Conservation (phyloP, 2,113 vertebrate species). For the Festucalex cinctus region DNA sequence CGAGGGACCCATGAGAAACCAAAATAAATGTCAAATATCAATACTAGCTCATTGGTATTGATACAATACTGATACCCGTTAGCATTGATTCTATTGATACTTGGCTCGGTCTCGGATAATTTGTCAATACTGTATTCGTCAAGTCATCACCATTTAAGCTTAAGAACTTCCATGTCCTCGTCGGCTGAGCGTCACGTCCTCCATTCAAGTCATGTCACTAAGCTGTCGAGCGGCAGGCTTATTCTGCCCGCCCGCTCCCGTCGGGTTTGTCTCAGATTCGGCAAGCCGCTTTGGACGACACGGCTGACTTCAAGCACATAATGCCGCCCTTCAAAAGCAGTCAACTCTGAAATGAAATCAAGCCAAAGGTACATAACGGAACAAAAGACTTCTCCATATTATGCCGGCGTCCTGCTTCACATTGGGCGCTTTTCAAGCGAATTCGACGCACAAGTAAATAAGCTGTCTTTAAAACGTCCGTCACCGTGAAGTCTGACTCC, state of each 20-base stretch:
- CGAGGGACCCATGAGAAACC: too few relatives aligned
- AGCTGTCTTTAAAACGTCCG: not conserved
- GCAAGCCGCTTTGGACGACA: conserved; percentile 58
- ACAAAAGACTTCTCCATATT: conserved; percentile 31
- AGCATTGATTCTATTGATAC: too few relatives aligned
- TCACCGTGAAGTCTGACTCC: not conserved
- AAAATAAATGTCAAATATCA: too few relatives aligned
- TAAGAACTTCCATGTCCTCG: conserved; percentile 16
- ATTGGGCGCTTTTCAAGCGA: not conserved
- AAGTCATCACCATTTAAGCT: not conserved
- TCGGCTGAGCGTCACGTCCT: conserved; percentile 28
- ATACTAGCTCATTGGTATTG: too few relatives aligned
- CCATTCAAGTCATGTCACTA: conserved; percentile 41
- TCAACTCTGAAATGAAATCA: conserved; percentile 58
- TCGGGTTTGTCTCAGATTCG: conserved; percentile 44
- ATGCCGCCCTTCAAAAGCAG: conserved; percentile 47
- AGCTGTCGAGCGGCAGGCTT: conserved; percentile 43
- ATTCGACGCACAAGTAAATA: not conserved
- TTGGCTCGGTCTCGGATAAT: too few relatives aligned
- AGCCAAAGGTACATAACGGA: conserved; percentile 43
- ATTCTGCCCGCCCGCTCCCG: conserved; percentile 28
- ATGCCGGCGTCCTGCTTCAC: not conserved
- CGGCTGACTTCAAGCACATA: conserved; percentile 33
- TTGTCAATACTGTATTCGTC: not conserved
- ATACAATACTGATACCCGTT: too few relatives aligned